These are phyloP conservation scores for Euborellia annulipes DNA, from an alignment of 1,140 invertebrate species.

Conservation along the genomic window DNA sequence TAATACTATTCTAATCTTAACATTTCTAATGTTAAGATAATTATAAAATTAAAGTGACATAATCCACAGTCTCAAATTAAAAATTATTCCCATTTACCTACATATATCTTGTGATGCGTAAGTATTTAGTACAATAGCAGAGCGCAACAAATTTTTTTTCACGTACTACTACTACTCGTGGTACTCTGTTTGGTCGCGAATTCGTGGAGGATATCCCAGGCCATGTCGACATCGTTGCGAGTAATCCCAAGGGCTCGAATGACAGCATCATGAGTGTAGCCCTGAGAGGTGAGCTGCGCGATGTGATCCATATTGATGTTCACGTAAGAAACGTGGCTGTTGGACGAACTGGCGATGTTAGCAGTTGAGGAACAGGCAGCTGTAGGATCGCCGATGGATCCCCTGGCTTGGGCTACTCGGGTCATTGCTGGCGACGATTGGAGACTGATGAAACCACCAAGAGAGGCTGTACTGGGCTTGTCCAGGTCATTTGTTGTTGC, in stretches of 20 bases:
- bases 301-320: conserved; percentile 87
- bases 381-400: conserved; percentile 22
- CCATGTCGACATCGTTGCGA: conserved; percentile 85
- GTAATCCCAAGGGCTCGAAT: conserved; percentile 80
- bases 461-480: background rate
- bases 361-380: background rate
- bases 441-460: conserved; percentile 27
- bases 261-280: conserved; percentile 77
- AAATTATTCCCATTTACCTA: no score
- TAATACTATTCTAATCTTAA: no score
- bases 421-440: conserved; percentile 24
- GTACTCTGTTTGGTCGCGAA: conserved; percentile 50
- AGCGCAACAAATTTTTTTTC: no score
- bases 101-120: no score
- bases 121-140: no score
- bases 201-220: conserved; percentile 84
- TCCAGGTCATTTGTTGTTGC: no score
- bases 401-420: conserved; percentile 27
- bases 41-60: no score
- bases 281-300: conserved; percentile 67
- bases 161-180: background rate
- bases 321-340: conserved; percentile 42
- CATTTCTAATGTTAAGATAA: no score
- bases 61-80: no score
- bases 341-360: conserved; percentile 7